phyloP scores from a whole-genome alignment of 2,888 invertebrate genomes.

The Atethmia centrago region DNA sequence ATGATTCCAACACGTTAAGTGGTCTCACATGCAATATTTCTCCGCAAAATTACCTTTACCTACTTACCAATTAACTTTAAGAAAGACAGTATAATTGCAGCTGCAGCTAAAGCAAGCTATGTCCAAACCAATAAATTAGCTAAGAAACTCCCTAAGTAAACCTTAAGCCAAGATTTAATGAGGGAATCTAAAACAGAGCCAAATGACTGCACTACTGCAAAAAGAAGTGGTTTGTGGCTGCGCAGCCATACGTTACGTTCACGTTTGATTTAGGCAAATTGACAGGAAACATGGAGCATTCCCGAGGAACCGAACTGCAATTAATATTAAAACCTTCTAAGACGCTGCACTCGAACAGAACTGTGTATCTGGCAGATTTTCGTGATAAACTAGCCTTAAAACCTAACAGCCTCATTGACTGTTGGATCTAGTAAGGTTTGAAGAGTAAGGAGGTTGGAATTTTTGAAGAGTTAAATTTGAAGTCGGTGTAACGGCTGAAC shows the following conservation, averaged over 20 bases:
- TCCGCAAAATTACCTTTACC: slow-evolving; percentile 12
- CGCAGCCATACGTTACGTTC: slow-evolving; percentile 61
- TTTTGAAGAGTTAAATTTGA: neutral
- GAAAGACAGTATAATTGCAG: slow-evolving; percentile 26
- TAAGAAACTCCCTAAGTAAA: slow-evolving; percentile 61
- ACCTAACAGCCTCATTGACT: neutral
- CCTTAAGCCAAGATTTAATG: slow-evolving; percentile 64
- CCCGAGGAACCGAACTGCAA: slow-evolving; percentile 67
- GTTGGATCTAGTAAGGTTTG: neutral
- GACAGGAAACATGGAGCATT: slow-evolving; percentile 70
- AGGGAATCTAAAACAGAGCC: slow-evolving; percentile 56
- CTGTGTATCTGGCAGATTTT: slow-evolving; percentile 38
- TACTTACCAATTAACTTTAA: slow-evolving; percentile 18
- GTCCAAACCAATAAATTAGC: slow-evolving; percentile 56
- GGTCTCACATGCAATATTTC: neutral
- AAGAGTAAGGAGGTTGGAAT: no score
- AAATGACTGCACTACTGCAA: slow-evolving; percentile 53
- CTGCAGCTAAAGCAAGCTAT: slow-evolving; percentile 29
- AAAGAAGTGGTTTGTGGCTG: slow-evolving; percentile 36
- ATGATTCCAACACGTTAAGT: neutral
- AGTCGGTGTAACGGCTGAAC: neutral
- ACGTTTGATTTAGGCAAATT: slow-evolving; percentile 72
- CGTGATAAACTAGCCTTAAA: neutral
- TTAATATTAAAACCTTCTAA: slow-evolving; percentile 75
- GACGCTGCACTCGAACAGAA: slow-evolving; percentile 44